These are phyloP conservation scores for Sepioteuthis lessoniana DNA, from an alignment of 2,888 invertebrate genomes.

Conservation along the genomic window DNA sequence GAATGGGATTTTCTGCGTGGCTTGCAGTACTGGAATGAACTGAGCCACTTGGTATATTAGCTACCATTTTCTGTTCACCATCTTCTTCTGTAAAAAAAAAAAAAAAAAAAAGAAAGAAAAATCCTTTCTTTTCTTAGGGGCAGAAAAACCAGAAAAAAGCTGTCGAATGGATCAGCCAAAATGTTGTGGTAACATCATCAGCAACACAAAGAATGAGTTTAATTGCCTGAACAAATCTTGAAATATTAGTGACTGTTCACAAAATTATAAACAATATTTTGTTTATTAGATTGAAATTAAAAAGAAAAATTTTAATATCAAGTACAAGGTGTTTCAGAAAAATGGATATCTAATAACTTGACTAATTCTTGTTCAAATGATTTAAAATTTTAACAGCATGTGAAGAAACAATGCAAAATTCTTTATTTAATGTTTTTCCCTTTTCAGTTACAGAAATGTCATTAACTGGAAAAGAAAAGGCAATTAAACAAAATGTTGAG, in stretches of 20 bases:
- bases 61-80: neutral
- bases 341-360: too few relatives aligned
- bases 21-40: neutral
- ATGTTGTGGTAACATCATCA: neutral
- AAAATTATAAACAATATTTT: neutral
- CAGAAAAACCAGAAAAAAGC: neutral
- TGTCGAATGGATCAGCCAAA: neutral
- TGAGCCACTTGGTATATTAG: neutral
- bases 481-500: too few relatives aligned
- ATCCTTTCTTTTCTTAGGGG: neutral
- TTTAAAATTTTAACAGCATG: too few relatives aligned
- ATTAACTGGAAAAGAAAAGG: too few relatives aligned
- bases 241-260: neutral
- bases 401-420: too few relatives aligned
- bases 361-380: too few relatives aligned
- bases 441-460: too few relatives aligned
- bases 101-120: neutral
- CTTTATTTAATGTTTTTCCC: too few relatives aligned
- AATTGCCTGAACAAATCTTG: neutral
- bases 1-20: neutral
- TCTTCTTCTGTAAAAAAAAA: neutral
- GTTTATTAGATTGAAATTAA: too few relatives aligned
- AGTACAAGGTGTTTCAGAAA: too few relatives aligned
- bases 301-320: neutral
- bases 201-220: neutral